A percentile compares a stretch with the other conserved stretches of the same genome.
Conservation (phyloP, 2,113 vertebrate species). For the Eudyptes chrysolophus region DNA sequence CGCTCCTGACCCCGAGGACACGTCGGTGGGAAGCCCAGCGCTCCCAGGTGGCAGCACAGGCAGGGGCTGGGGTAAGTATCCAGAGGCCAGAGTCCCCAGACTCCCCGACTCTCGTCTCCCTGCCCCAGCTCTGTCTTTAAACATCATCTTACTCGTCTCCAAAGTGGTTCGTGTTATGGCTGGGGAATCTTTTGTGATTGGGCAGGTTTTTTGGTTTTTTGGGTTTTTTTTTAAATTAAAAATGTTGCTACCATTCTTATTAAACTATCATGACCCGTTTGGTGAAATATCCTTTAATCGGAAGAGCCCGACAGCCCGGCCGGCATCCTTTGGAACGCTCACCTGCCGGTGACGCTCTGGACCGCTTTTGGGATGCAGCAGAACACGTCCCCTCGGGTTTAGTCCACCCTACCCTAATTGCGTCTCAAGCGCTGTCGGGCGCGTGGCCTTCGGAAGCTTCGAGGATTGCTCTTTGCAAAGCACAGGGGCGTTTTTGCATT, state of each 20-base stretch:
- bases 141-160: background rate
- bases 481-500: background rate
- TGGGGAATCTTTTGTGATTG: rapidly evolving
- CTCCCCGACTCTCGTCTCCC: rapidly evolving
- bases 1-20: background rate
- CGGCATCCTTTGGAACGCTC: rapidly evolving
- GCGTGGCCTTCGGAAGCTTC: background rate
- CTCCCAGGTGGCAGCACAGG: background rate
- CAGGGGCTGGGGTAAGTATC: rapidly evolving
- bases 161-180: rapidly evolving
- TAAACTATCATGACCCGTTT: background rate
- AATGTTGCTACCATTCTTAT: rapidly evolving
- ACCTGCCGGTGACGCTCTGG: rapidly evolving
- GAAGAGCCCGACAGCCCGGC: background rate
- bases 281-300: background rate
- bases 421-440: background rate
- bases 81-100: no score
- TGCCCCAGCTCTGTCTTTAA: background rate
- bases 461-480: no score
- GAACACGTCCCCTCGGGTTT: rapidly evolving
- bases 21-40: rapidly evolving
- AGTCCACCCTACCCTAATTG: background rate
- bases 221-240: background rate
- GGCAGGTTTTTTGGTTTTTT: no score
- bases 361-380: background rate